A percentile compares a stretch with the other conserved stretches of the same genome.
These are phyloP conservation scores for Intellagama lesueurii DNA, from an alignment of 2,797 vertebrate species.

Conservation along the genomic window DNA sequence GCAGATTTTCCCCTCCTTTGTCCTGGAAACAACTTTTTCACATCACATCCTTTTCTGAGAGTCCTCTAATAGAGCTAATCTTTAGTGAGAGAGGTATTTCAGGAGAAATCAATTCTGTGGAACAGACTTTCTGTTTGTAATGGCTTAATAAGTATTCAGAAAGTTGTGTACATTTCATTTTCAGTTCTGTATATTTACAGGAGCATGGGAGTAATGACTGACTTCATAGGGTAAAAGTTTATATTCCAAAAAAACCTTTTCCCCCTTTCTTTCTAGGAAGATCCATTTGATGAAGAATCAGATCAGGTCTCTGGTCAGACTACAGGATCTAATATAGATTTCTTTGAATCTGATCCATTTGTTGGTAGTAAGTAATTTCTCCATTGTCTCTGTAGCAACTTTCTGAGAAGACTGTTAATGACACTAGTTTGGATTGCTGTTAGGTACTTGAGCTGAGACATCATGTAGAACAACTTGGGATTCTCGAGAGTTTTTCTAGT, in stretches of 20 bases:
- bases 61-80: background rate
- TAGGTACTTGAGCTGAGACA: background rate
- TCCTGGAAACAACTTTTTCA: background rate
- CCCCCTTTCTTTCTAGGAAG: conserved; percentile 75
- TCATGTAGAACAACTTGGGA: background rate
- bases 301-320: conserved; percentile 80
- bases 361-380: conserved; percentile 88
- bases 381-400: conserved; percentile 43
- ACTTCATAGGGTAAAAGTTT: background rate
- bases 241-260: background rate
- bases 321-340: conserved; percentile 87
- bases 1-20: background rate
- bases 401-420: conserved; percentile 15
- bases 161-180: background rate
- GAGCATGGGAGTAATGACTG: background rate
- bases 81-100: background rate
- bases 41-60: background rate
- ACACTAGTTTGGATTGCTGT: background rate
- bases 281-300: conserved; percentile 85
- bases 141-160: background rate
- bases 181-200: background rate
- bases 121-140: background rate
- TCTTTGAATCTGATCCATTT: conserved; percentile 96
- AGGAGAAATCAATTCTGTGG: background rate
- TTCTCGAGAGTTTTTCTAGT: background rate